Percentiles rank a stretch among this genome's conserved stretches.
Evolutionary conservation across 2,113 vertebrate species (phyloP).

Genomic region (Scalopus aquaticus): DNA sequence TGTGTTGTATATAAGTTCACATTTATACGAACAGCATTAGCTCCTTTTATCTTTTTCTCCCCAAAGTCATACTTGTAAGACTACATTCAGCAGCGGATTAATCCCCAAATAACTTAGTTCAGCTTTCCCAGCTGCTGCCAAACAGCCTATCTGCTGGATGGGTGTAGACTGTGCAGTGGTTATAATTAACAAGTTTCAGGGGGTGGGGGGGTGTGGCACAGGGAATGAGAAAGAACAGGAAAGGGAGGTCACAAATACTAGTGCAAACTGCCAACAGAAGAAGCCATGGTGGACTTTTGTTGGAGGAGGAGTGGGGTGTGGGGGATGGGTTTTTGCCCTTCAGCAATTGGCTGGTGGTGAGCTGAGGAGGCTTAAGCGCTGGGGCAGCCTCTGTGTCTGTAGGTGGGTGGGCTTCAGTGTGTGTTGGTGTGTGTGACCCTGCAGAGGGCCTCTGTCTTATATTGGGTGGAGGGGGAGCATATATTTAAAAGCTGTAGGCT

Average conservation of each 20-base stretch:
- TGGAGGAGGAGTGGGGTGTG: neutral
- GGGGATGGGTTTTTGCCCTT: neutral
- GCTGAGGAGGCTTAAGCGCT: neutral
- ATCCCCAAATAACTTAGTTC: constrained; percentile 90
- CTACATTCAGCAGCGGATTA: constrained; percentile 92
- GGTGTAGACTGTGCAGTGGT: constrained; percentile 66
- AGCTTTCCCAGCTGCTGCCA: constrained; percentile 89
- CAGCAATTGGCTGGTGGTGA: constrained; percentile 31
- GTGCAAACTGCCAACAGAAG: constrained; percentile 37
- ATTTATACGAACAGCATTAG: constrained; percentile 59
- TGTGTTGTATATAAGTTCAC: constrained; percentile 53
- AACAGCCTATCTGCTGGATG: constrained; percentile 77
- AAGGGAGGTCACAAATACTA: neutral
- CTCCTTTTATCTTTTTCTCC: constrained; percentile 85
- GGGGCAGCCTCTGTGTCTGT: neutral
- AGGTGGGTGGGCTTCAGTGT: neutral
- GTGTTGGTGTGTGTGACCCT: neutral
- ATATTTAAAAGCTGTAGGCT: neutral
- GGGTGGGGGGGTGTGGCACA: neutral
- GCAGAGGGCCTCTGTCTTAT: neutral
- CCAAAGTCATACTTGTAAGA: constrained; percentile 89
- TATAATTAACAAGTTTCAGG: constrained; percentile 79
- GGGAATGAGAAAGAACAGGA: constrained; percentile 16
- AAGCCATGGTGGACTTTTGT: neutral
- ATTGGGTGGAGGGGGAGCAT: neutral